Percentiles rank a stretch among this genome's conserved stretches.
phyloP scores from a whole-genome alignment of 37 sponge, comb jelly and placozoan species.

The Chondrosia reniformis region DNA sequence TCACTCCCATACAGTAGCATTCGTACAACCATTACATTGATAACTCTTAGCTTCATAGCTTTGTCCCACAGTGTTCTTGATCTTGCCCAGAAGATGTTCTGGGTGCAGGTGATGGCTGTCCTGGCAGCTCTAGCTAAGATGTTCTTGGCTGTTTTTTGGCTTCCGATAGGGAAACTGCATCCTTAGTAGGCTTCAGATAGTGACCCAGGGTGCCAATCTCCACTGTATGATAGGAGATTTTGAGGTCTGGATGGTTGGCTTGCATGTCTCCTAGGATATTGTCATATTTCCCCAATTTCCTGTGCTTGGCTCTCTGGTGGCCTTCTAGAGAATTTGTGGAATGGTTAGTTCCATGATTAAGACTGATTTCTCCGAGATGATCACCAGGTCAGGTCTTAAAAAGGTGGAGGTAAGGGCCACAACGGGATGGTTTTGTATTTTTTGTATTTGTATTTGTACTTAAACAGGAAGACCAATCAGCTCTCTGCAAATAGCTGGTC shows the following conservation, averaged over 20 bases:
- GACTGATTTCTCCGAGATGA: too few species aligned
- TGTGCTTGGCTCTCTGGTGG: background rate
- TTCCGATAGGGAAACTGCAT: background rate
- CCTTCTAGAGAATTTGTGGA: background rate
- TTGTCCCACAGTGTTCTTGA: background rate
- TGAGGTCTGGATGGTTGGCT: background rate
- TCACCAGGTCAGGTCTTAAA: background rate
- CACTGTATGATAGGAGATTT: background rate
- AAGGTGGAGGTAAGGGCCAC: background rate
- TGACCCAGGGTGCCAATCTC: slow-evolving; percentile 9
- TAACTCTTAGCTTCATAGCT: too few species aligned
- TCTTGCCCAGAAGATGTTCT: slow-evolving; percentile 15
- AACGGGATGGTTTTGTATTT: background rate
- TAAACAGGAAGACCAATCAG: too few species aligned
- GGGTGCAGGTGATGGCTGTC: slow-evolving; percentile 4
- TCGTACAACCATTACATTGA: too few species aligned
- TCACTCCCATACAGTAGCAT: too few species aligned
- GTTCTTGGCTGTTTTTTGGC: background rate
- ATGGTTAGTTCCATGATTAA: background rate
- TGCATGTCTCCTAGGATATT: slow-evolving; percentile 10
- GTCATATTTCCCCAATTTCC: background rate
- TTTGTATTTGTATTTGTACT: too few species aligned
- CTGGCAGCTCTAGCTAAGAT: background rate
- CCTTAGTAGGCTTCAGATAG: background rate
- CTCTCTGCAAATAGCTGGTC: too few species aligned